A percentile compares a stretch with the other conserved stretches of the same genome.
phyloP scores from a whole-genome alignment of 2,797 vertebrate species.

The Etheostoma perlongum region DNA sequence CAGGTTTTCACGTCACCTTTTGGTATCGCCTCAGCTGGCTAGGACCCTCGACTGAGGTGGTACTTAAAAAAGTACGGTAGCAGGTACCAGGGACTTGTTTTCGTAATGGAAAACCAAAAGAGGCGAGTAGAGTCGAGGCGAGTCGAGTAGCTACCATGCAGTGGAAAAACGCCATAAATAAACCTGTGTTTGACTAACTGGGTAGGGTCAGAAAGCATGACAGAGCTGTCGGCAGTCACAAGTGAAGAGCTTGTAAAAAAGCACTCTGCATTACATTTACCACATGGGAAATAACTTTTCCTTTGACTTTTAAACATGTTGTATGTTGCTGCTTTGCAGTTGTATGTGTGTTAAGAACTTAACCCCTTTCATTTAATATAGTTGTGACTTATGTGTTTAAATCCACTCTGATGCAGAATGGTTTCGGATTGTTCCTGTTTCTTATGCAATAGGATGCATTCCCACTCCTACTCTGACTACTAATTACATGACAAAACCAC shows the following conservation, averaged over 20 bases:
- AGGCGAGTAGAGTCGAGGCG: no score
- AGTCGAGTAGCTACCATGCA: no score
- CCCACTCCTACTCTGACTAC: slow-evolving; percentile 18
- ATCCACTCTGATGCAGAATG: slow-evolving; percentile 29
- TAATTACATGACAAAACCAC: slow-evolving; percentile 63
- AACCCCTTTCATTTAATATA: not conserved
- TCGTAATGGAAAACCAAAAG: no score
- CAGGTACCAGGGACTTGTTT: no score
- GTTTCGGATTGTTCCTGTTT: slow-evolving; percentile 34
- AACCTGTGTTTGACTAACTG: slow-evolving; percentile 71
- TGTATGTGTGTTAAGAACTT: not conserved
- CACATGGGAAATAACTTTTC: slow-evolving; percentile 33
- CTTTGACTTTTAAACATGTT: slow-evolving; percentile 2
- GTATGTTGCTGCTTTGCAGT: not conserved
- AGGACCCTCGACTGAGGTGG: no score
- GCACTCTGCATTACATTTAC: slow-evolving; percentile 26
- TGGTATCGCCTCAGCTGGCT: no score
- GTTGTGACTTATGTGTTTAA: slow-evolving; percentile 4
- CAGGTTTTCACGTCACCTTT: no score
- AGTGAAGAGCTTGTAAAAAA: slow-evolving; percentile 36
- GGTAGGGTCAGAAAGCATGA: slow-evolving; percentile 68
- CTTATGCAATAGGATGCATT: slow-evolving; percentile 43
- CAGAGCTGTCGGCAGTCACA: slow-evolving; percentile 57
- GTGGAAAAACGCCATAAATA: slow-evolving; percentile 54
- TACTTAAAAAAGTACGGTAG: no score